Base-by-base conservation (phyloP, 1,140 invertebrate genomes). In the Calycopis cecrops region DNA sequence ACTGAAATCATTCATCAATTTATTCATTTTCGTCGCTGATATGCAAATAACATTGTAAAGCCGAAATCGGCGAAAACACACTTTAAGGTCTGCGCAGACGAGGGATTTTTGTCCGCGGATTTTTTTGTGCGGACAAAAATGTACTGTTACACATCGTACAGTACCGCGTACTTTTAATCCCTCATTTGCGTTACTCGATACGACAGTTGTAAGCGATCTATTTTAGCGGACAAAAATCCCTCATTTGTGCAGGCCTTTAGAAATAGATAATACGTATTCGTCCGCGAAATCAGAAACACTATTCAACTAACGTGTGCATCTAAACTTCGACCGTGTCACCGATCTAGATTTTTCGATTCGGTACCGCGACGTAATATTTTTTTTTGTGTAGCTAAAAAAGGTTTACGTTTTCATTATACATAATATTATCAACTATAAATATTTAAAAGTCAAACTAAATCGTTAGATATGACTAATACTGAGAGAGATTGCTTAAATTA, bases 261-360 rank as follows among this genome's bases (percentile, higher is more conserved):
- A 35, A 6, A 28, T 6, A 6, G 21, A 28, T 6, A 28, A 14
- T 55, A 9, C 33, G 10, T n/a, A 17, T 14, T 33, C 33, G 40
- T 33, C 62, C 59, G 59, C 65, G 64, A 67, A 67, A 74, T 65
- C 28, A 57, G 65, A 61, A 28, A 58, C 37, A 59, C 68, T 71
- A 74, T 60, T 59, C 64, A 63, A 62, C 69, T 70, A 67, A 52
- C 38, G 60, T 65, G 65, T 73, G 71, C 67, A 62, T 59, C 67
- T 72, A 67, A 60, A 16, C 55, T 48, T 14, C 34, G 4, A 49
- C 34, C 33, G 28, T 34, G 51, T 52, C 17, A 28, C 51, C 17
- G 12, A 40, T 18, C 48, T 21, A 28, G 33, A 37, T 52, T 40
- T 40, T 6, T 9, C 35, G 34, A 28, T 28, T 2, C 21, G 21